Base-by-base conservation (phyloP, 2,888 invertebrate genomes). In the Leistus spinibarbis region DNA sequence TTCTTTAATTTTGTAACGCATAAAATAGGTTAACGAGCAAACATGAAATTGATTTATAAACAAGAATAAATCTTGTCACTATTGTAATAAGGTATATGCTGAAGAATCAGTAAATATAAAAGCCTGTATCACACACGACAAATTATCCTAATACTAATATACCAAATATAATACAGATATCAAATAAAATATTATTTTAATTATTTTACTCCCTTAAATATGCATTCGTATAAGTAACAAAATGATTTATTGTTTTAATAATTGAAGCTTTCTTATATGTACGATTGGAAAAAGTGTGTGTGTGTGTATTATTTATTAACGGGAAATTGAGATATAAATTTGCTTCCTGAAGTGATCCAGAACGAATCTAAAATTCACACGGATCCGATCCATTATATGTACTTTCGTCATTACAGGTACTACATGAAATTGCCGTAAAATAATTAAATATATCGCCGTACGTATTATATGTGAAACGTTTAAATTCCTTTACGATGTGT, bases 401-500 rank as follows among this genome's bases (percentile, higher is more conserved):
- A 5, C 13, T 1, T 40, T 40, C 40, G 13, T 40, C 40, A 60
- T 60, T 17, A 57, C 19, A 57, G n/a, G 22, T 60, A 60, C 60
- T 19, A 19, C 40, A 13, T 22, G 22, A 60, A 60, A 60, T 60
- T 60, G 13, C 60, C 60, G 60, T 60, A 60, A 60, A 60, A 60
- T 60, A 60, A 60, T 60, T 60, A 60, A 60, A 60, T 22, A 60
- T 60, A 19, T 20, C 22, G 60, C 60, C 3, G 60, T 60, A 60
- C 19, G 17, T 60, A 17, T 73, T 67, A 73, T 60, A 73, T 57
- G 67, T 73, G 62, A 60, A 73, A 73, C 67, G 73, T 73, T 73
- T 73, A 73, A 73, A 73, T 73, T 73, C 73, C 57, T 73, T 72
- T 73, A 73, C 67, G 67, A 67, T 67, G n/a, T 73, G 67, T 62